phyloP scores from a whole-genome alignment of 2,797 vertebrate genomes.

The Botia kubotai region DNA sequence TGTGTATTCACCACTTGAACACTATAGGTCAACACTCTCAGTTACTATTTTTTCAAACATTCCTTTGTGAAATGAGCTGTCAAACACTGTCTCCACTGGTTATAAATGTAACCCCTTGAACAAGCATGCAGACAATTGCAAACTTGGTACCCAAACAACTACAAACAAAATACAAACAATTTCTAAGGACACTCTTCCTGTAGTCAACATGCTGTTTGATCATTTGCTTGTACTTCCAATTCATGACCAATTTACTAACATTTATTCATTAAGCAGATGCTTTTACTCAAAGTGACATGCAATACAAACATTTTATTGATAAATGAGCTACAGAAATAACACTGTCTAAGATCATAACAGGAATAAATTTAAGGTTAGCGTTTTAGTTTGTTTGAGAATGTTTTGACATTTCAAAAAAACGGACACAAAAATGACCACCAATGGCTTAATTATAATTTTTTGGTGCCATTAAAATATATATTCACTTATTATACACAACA shows the following conservation, averaged over 20 bases:
- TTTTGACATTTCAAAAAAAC: no score
- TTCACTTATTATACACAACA: no score
- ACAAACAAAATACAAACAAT: no score
- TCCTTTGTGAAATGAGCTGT: background rate
- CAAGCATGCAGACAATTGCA: background rate
- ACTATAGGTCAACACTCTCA: no score
- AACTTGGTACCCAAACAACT: no score
- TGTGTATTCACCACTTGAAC: no score
- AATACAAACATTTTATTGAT: background rate
- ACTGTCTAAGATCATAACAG: no score
- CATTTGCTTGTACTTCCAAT: background rate
- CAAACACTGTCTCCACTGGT: background rate
- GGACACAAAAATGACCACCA: no score
- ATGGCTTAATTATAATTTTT: no score
- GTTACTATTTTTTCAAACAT: slow-evolving; percentile 3
- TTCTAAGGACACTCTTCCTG: background rate
- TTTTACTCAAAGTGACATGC: background rate
- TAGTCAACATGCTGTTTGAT: background rate
- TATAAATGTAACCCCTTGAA: background rate
- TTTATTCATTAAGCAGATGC: background rate
- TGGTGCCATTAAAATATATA: no score
- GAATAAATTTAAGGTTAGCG: no score
- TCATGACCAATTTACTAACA: slow-evolving; percentile 4
- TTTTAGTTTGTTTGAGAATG: no score
- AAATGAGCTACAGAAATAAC: background rate